Percentiles rank a stretch among this genome's conserved stretches.
Conservation (phyloP, 2,113 vertebrate genomes). For the Gyps fulvus region DNA sequence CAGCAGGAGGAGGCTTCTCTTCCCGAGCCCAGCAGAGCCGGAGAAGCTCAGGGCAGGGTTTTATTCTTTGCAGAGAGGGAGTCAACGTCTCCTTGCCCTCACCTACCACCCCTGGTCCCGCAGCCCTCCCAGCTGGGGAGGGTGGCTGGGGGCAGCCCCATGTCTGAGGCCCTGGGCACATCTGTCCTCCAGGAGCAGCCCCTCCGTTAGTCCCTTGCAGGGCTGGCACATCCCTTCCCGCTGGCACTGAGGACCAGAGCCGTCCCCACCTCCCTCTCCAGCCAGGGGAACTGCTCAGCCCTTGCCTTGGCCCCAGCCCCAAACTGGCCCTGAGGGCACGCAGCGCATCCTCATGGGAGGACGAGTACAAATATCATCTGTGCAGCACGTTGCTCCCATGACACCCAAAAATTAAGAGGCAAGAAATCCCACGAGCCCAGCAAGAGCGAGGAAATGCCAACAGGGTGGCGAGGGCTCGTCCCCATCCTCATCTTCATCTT, state of each 20-base stretch:
- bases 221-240: not conserved
- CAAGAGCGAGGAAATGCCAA: not conserved
- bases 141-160: not conserved
- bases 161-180: not conserved
- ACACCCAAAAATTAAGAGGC: constrained; percentile 1
- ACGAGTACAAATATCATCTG: not conserved
- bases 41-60: not conserved
- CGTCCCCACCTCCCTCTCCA: not conserved
- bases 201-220: not conserved
- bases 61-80: not conserved
- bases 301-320: not conserved
- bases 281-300: not conserved
- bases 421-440: not conserved
- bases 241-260: not conserved
- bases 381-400: not conserved
- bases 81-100: not conserved
- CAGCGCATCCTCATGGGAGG: not conserved
- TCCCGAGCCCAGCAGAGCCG: not conserved
- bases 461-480: not conserved
- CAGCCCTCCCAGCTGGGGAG: not conserved
- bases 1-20: not conserved
- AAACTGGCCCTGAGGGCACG: not conserved
- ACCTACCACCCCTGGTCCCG: not conserved
- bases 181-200: not conserved
- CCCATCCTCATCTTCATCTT: not conserved